Evolutionary conservation across 2,113 vertebrate species (phyloP).

Genomic region (Larimichthys polyactis): DNA sequence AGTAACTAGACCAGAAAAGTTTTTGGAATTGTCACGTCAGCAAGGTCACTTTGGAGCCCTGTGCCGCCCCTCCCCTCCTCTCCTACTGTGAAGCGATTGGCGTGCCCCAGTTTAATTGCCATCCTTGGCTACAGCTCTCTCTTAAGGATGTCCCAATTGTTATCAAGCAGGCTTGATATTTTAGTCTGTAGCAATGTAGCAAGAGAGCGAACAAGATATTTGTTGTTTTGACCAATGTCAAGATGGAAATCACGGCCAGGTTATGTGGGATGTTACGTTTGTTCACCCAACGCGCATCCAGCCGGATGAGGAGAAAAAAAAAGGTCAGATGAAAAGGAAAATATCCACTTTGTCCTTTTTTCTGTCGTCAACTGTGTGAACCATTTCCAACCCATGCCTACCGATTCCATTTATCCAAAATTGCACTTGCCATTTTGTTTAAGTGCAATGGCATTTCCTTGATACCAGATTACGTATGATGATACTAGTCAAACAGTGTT

Average conservation of each 20-base stretch:
- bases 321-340: background rate
- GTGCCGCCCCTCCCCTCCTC: background rate
- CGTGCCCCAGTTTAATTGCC: constrained; percentile 25
- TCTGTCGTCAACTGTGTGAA: background rate
- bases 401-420: background rate
- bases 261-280: background rate
- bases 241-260: background rate
- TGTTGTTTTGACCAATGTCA: background rate
- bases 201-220: background rate
- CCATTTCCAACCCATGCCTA: background rate
- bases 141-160: background rate
- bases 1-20: background rate
- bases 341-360: background rate
- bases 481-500: no score
- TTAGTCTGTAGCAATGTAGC: background rate
- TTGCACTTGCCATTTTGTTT: background rate
- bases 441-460: background rate
- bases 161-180: background rate
- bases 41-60: background rate
- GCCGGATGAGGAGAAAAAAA: background rate
- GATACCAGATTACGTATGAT: background rate
- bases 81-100: background rate
- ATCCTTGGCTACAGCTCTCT: background rate
- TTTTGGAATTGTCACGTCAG: background rate
- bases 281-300: background rate